Conservation (phyloP, 1,140 invertebrate species). For the Macrotrachela quadricornifera region DNA sequence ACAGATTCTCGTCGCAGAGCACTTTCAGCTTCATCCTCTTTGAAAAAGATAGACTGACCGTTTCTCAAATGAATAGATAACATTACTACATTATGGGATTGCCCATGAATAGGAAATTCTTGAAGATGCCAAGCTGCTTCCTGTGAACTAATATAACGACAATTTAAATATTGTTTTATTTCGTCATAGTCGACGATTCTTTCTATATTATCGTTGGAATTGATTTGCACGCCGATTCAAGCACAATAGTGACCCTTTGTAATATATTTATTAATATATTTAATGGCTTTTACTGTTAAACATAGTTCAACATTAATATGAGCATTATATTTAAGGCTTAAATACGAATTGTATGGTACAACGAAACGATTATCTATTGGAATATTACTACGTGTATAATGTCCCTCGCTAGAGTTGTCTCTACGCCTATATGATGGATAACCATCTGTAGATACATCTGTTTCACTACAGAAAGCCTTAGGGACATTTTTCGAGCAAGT, state of each 20-base stretch:
- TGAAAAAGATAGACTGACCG: not conserved
- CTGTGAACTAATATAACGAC: too few species aligned
- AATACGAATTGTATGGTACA: too few species aligned
- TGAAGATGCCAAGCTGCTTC: not conserved
- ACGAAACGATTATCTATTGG: too few species aligned
- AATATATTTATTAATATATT: slow-evolving; percentile 13
- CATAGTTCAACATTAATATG: slow-evolving; percentile 16
- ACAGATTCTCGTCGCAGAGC: too few species aligned
- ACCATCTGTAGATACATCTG: too few species aligned
- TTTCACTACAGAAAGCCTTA: too few species aligned
- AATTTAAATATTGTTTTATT: not conserved
- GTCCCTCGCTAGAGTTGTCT: too few species aligned
- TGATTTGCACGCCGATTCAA: not conserved
- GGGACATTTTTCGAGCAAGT: too few species aligned
- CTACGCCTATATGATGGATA: too few species aligned
- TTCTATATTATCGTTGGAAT: not conserved
- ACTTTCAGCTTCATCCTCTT: too few species aligned
- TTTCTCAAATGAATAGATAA: not conserved
- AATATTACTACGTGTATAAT: too few species aligned
- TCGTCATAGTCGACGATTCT: not conserved
- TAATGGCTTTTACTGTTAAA: slow-evolving; percentile 10
- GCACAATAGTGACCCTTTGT: slow-evolving; percentile 7
- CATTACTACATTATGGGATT: not conserved
- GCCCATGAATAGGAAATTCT: not conserved
- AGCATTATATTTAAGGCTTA: too few species aligned